A percentile compares a stretch with the other conserved stretches of the same genome.
These are phyloP conservation scores for Drosophila aff. DNA, from an alignment of 1,140 invertebrate species.

Conservation along the genomic window DNA sequence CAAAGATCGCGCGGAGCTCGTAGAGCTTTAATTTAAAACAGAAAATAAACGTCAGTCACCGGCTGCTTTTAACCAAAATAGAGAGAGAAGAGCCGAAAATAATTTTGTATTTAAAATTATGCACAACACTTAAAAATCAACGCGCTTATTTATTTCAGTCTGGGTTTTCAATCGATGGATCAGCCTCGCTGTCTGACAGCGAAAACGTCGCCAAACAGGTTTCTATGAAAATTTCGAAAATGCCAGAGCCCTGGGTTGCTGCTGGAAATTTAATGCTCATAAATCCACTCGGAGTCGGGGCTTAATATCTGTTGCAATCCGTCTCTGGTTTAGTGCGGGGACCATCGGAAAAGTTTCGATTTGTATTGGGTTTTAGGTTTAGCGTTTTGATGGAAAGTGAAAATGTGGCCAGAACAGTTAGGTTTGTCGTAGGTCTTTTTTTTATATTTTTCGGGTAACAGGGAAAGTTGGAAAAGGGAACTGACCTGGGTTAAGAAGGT, in stretches of 20 bases:
- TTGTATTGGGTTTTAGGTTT: slow-evolving; percentile 7
- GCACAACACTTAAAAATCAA: slow-evolving; percentile 83
- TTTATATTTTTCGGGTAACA: background rate
- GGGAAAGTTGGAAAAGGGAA: slow-evolving; percentile 39
- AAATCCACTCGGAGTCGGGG: slow-evolving; percentile 62
- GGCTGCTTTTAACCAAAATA: slow-evolving; percentile 43
- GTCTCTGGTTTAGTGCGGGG: slow-evolving; percentile 11
- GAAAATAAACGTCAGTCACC: slow-evolving; percentile 72
- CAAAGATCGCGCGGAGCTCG: slow-evolving; percentile 31
- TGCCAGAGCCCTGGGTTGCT: slow-evolving; percentile 45
- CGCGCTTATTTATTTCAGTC: slow-evolving; percentile 70
- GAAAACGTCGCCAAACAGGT: slow-evolving; percentile 73
- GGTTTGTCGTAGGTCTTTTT: slow-evolving; percentile 68
- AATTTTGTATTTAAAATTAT: slow-evolving; percentile 78
- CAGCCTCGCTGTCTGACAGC: slow-evolving; percentile 61
- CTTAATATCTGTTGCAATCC: slow-evolving; percentile 62
- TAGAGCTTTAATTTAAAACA: slow-evolving; percentile 71
- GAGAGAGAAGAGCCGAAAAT: slow-evolving; percentile 32
- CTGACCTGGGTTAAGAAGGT: slow-evolving; percentile 46
- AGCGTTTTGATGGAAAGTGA: slow-evolving; percentile 60
- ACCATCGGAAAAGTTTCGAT: slow-evolving; percentile 35
- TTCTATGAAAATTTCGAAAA: slow-evolving; percentile 79
- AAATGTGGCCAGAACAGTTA: slow-evolving; percentile 64
- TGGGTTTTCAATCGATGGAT: slow-evolving; percentile 63
- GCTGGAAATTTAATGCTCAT: slow-evolving; percentile 71